These are phyloP conservation scores for Pristiophorus japonicus DNA, from an alignment of 2,113 vertebrate species.

Conservation along the genomic window DNA sequence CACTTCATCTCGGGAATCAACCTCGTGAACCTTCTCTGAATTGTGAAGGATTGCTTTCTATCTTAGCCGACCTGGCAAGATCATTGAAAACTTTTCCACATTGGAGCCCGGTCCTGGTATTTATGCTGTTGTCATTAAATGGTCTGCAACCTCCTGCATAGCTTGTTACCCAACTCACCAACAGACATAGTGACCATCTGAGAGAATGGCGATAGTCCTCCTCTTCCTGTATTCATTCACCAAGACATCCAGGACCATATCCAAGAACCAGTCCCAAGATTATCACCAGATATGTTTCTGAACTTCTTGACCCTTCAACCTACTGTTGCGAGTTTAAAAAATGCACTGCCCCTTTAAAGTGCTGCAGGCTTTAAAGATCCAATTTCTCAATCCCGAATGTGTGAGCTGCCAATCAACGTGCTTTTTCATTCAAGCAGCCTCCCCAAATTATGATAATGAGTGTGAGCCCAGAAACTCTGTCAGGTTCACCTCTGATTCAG, in stretches of 20 bases:
- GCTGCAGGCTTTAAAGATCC: too few relatives aligned
- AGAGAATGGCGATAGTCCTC: not conserved
- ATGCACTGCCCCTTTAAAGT: not conserved
- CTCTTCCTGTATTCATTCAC: not conserved
- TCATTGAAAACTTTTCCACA: not conserved
- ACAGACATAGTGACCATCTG: not conserved
- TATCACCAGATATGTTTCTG: not conserved
- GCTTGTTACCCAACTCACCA: too few relatives aligned
- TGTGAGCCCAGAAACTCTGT: not conserved
- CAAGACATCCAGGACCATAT: not conserved
- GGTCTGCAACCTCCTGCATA: not conserved
- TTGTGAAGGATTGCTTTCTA: not conserved
- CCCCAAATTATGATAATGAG: not conserved
- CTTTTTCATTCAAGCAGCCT: not conserved
- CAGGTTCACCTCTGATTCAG: not conserved
- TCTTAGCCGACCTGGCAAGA: not conserved
- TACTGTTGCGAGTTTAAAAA: not conserved
- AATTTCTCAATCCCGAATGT: not conserved
- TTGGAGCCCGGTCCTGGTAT: not conserved
- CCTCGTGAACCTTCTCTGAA: too few relatives aligned
- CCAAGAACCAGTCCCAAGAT: not conserved
- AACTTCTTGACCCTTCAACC: not conserved
- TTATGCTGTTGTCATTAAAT: not conserved
- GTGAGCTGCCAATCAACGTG: not conserved
- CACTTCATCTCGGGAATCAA: too few relatives aligned